Conservation (phyloP, 2,113 vertebrate species). For the Ancistrus triradiatus region DNA sequence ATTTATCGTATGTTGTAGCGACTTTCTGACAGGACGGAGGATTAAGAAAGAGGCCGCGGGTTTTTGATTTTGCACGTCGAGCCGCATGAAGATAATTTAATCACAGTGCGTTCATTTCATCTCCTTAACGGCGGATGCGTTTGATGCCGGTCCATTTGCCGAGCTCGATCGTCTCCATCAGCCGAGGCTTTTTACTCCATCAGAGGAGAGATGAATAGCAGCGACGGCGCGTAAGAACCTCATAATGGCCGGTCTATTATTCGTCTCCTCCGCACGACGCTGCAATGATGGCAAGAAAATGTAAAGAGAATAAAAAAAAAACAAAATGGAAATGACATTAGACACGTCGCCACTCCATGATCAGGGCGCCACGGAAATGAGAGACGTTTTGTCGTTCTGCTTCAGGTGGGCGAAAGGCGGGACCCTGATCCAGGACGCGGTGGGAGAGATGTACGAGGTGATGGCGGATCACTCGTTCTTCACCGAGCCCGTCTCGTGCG, state of each 20-base stretch:
- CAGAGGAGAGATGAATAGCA: slow-evolving; percentile 20
- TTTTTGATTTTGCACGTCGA: too few relatives aligned
- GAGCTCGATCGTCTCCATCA: too few relatives aligned
- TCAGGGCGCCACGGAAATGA: slow-evolving; percentile 29
- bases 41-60: too few relatives aligned
- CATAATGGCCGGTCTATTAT: slow-evolving; percentile 30
- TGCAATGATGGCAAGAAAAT: slow-evolving; percentile 7
- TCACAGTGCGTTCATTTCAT: too few relatives aligned
- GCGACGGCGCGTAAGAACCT: slow-evolving; percentile 20
- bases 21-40: too few relatives aligned
- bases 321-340: slow-evolving; percentile 23
- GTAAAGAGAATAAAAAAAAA: slow-evolving; percentile 8
- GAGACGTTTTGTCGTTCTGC: slow-evolving; percentile 12
- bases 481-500: slow-evolving; percentile 89
- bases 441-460: slow-evolving; percentile 85
- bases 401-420: slow-evolving; percentile 92
- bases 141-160: too few relatives aligned
- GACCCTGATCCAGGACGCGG: slow-evolving; percentile 84
- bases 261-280: slow-evolving; percentile 8
- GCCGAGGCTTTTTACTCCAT: slow-evolving; percentile 9
- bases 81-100: too few relatives aligned
- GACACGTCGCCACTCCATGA: slow-evolving; percentile 18
- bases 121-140: too few relatives aligned
- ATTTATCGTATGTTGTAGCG: too few relatives aligned
- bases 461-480: slow-evolving; percentile 93